Evolutionary conservation across 2,113 vertebrate species (phyloP), one percentile per base, ranked within the genome.

Genomic region (Sylvietta virens): DNA sequence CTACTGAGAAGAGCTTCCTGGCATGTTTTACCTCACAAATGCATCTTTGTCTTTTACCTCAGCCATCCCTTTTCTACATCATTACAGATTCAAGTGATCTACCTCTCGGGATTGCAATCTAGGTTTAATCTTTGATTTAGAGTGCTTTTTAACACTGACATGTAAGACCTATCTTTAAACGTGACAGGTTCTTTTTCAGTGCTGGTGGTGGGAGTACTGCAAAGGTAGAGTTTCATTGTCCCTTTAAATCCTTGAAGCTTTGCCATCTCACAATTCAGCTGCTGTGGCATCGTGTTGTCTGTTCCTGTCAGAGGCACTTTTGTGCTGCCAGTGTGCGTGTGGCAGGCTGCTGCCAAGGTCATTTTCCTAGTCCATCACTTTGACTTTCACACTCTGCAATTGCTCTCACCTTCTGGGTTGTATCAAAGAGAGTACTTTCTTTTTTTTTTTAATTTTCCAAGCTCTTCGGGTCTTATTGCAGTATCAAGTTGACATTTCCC

Each of bases 261-360:
- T 85, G 9, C 20, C 50, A 56, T 57, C 53, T 91, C 72, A 76
- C 57, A 61, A 2, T 44, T 91, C 78, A 35, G 44, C 22, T 72
- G 26, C 61, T 78, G 45, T 44, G 69, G 44, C 65, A 78, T 94
- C 39, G 3, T 13, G 28, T 40, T 94, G 12, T 66, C 71, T 69
- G n/a, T 22, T 93, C 40, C 69, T 91, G 91, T 92, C 91, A 93
- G 88, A 91, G 19, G 47, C 80, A 71, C 22, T 89, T 92, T 78
- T 93, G 23, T 37, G 65, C n/a, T 74, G 78, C 53, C 65, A 48
- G 16, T 21, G 50, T 76, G n/a, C 24, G 18, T 20, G 64, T 31
- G 69, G 79, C 76, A 84, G 35, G 69, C n/a, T 64, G 76, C 24
- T n/a, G 71, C 92, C 70, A 44, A 91, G 72, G 82, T 93, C 30